Percentiles rank a stretch among this genome's conserved stretches.
Conservation (phyloP, 1,140 invertebrate genomes). For the Brachionus rubens region DNA sequence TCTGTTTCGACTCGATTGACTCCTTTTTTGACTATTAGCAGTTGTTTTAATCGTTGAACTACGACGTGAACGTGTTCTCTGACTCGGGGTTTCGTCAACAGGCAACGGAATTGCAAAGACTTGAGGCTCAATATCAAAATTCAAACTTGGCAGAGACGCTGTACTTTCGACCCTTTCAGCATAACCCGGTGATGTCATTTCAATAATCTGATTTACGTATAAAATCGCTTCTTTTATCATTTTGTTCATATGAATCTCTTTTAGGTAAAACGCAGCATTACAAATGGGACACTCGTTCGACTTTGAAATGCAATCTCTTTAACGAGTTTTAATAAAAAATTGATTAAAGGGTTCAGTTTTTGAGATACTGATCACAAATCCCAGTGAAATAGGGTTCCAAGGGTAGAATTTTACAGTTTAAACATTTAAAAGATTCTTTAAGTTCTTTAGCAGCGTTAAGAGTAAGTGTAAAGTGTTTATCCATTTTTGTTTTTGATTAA, state of each 20-base stretch:
- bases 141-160: not conserved
- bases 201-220: conserved; percentile 27
- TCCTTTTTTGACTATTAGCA: not conserved
- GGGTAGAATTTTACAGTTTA: not conserved
- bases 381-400: conserved; percentile 13
- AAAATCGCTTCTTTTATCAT: conserved; percentile 43
- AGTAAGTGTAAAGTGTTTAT: not conserved
- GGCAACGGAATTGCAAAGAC: not conserved
- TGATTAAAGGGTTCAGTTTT: no score
- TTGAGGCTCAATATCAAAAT: not conserved
- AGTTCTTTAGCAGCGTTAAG: not conserved
- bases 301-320: conserved; percentile 7
- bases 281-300: conserved; percentile 35
- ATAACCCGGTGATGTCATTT: not conserved
- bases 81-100: not conserved
- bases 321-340: no score
- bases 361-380: conserved; percentile 23
- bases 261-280: conserved; percentile 13
- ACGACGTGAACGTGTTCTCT: not conserved
- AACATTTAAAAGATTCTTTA: conserved; percentile 24
- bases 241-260: conserved; percentile 43
- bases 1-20: not conserved
- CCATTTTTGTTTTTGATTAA: conserved; percentile 10
- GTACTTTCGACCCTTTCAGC: not conserved
- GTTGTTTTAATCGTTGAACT: not conserved